Percentiles rank a stretch among this genome's conserved stretches.
Conservation (phyloP, 2,113 vertebrate genomes). For the Campylorhamphus procurvoides region DNA sequence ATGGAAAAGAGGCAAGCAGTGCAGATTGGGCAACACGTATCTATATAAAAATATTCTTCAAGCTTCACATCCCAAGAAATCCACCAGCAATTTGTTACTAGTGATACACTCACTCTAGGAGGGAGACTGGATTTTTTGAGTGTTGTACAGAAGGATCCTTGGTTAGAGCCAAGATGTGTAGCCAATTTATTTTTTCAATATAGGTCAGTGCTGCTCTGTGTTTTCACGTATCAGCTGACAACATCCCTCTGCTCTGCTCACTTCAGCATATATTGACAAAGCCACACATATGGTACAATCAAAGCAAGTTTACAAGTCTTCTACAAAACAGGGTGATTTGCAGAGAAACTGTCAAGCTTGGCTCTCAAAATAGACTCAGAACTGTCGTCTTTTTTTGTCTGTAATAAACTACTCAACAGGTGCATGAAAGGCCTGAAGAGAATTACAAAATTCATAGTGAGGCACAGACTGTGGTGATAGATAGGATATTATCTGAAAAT, state of each 20-base stretch:
- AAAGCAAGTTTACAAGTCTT: conserved; percentile 64
- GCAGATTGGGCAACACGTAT: background rate
- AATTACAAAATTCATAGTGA: background rate
- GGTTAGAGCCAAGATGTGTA: background rate
- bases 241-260: conserved; percentile 44
- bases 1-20: background rate
- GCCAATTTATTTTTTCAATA: conserved; percentile 26
- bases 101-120: background rate
- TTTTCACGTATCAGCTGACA: conserved; percentile 40
- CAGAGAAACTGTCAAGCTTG: conserved; percentile 54
- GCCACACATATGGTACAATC: conserved; percentile 54
- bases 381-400: background rate
- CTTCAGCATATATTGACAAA: conserved; percentile 59
- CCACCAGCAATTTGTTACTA: background rate
- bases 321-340: conserved; percentile 36
- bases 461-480: background rate
- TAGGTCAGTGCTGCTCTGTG: conserved; percentile 49
- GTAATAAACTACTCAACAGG: conserved; percentile 31
- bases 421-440: conserved; percentile 9
- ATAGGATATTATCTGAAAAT: conserved; percentile 2
- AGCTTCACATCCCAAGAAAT: background rate
- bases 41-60: background rate
- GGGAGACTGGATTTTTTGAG: background rate
- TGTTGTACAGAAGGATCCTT: background rate
- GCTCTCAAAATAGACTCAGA: conserved; percentile 56